phyloP scores from a whole-genome alignment of 2,888 invertebrate species.

The Agrotis segetum region DNA sequence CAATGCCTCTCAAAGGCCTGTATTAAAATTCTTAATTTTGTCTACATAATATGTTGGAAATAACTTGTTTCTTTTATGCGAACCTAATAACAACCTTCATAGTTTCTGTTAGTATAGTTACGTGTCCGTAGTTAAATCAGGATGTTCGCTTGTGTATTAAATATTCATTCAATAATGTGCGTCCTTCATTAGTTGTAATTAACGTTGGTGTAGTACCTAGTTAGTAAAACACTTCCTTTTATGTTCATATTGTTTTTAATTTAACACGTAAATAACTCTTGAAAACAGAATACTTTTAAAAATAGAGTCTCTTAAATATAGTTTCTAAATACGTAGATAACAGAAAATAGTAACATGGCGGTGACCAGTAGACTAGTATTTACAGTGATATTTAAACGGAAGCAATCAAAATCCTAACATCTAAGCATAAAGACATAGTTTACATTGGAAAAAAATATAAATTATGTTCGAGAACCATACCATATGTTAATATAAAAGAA shows the following conservation, averaged over 20 bases:
- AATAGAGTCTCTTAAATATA: constrained; percentile 5
- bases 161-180: constrained; percentile 46
- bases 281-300: constrained; percentile 6
- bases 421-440: background rate
- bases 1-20: too few relatives aligned
- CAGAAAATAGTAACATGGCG: constrained; percentile 6
- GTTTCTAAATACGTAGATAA: background rate
- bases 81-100: constrained; percentile 5
- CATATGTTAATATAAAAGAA: background rate
- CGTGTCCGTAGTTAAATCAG: constrained; percentile 32
- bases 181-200: constrained; percentile 46
- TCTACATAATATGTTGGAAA: background rate
- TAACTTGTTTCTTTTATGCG: background rate
- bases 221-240: constrained; percentile 50
- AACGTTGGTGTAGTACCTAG: constrained; percentile 28
- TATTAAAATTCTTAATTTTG: background rate
- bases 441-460: background rate
- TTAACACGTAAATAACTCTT: constrained; percentile 25
- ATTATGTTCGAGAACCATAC: constrained; percentile 7
- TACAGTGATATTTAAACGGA: background rate
- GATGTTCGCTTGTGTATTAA: constrained; percentile 44
- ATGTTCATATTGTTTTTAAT: constrained; percentile 30
- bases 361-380: constrained; percentile 17
- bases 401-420: constrained; percentile 4
- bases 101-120: constrained; percentile 24